Evolutionary conservation across 2,113 vertebrate genomes (phyloP).

Genomic region (Fregata magnificens): DNA sequence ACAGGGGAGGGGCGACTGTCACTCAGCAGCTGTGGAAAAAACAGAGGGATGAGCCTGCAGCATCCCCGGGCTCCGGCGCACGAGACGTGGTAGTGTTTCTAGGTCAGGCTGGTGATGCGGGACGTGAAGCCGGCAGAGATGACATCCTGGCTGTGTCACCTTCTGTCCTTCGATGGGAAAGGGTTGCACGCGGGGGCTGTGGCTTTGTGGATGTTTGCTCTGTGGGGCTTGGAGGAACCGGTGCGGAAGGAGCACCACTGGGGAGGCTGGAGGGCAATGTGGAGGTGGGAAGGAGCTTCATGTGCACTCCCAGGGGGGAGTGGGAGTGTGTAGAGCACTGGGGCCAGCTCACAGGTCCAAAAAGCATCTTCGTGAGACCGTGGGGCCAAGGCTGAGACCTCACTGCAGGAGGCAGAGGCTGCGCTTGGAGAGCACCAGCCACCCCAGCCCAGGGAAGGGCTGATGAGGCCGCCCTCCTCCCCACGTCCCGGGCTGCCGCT

Average conservation of each 20-base stretch:
- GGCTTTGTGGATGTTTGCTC: not conserved
- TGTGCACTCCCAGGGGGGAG: not conserved
- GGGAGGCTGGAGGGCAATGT: accelerated
- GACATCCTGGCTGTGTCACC: slow-evolving; percentile 45
- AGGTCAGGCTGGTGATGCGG: slow-evolving; percentile 62
- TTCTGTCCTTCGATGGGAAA: slow-evolving; percentile 7
- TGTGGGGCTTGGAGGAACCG: not conserved
- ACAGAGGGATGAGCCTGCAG: slow-evolving; percentile 61
- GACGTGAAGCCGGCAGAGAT: slow-evolving; percentile 1
- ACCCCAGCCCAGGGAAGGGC: not conserved
- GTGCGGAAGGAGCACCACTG: not conserved
- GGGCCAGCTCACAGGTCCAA: accelerated
- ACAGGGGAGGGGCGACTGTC: slow-evolving; percentile 59
- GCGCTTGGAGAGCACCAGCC: accelerated
- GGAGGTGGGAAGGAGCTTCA: not conserved
- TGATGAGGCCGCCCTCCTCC: accelerated
- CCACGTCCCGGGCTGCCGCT: accelerated
- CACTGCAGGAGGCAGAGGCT: not conserved
- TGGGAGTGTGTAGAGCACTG: not conserved
- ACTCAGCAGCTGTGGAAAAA: slow-evolving; percentile 49
- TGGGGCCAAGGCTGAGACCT: not conserved
- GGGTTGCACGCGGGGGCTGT: accelerated
- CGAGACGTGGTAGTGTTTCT: slow-evolving; percentile 46
- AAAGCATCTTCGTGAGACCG: accelerated
- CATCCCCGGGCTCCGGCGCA: slow-evolving; percentile 32